Conservation (phyloP, 2,797 vertebrate species). For the Streptopelia turtur region DNA sequence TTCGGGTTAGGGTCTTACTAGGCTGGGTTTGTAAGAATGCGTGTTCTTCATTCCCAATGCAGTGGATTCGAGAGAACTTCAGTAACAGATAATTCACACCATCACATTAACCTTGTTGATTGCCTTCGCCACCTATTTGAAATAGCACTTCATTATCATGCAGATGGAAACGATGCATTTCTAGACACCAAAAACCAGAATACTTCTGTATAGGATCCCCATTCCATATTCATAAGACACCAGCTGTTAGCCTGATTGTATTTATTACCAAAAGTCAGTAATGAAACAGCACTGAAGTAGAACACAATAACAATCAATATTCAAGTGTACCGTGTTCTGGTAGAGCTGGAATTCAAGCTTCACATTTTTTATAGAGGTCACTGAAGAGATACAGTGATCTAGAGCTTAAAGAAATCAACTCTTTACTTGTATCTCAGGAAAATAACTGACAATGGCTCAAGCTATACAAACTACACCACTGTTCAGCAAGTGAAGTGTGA, state of each 20-base stretch:
- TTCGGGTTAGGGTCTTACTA: neutral
- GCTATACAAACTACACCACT: neutral
- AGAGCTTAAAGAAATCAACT: neutral
- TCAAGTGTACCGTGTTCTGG: neutral
- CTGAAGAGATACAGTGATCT: neutral
- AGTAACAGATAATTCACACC: neutral
- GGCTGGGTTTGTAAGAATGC: neutral
- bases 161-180: neutral
- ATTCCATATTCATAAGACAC: conserved; percentile 4
- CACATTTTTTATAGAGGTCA: neutral
- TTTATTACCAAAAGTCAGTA: conserved; percentile 24
- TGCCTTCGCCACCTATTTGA: neutral
- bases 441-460: neutral
- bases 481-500: neutral
- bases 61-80: neutral
- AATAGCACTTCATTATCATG: neutral
- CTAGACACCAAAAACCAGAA: neutral
- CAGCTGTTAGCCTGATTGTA: conserved; percentile 4
- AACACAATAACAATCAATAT: neutral
- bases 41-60: neutral
- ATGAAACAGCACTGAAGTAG: neutral
- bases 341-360: neutral
- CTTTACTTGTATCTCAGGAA: neutral
- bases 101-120: neutral
- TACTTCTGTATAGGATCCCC: neutral